Evolutionary conservation across 92 coral and sea anemone species (phyloP).

Genomic region (Porites cylindrica): DNA sequence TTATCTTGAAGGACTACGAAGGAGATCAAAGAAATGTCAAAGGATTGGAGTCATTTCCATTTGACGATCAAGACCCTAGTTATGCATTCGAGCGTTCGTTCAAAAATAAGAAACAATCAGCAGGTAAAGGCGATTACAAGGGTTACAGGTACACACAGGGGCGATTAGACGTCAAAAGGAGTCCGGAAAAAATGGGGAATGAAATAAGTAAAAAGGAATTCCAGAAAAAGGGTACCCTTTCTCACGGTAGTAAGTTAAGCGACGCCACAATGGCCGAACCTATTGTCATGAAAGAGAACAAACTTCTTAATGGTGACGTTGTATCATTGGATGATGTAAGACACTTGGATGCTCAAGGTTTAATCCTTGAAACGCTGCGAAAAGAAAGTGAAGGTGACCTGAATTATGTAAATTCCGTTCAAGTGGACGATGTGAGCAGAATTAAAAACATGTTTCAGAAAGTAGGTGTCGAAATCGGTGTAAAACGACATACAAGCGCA

Average conservation of each 20-base stretch:
- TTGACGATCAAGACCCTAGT: conserved; percentile 25
- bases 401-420: background rate
- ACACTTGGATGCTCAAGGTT: conserved; percentile 11
- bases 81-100: conserved; percentile 33
- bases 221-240: background rate
- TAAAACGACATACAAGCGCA: conserved; percentile 2
- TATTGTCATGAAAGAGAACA: conserved; percentile 14
- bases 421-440: conserved; percentile 1
- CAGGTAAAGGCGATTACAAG: background rate
- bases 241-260: background rate
- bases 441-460: conserved; percentile 3
- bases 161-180: background rate
- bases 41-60: conserved; percentile 16
- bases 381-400: conserved; percentile 26
- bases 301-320: conserved; percentile 24
- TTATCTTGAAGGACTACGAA: conserved; percentile 25
- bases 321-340: conserved; percentile 14
- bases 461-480: conserved; percentile 3
- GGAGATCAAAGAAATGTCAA: conserved; percentile 16
- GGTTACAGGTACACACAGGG: background rate
- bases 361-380: conserved; percentile 16
- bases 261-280: background rate
- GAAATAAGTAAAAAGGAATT: background rate
- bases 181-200: background rate
- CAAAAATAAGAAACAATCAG: background rate